A percentile compares a stretch with the other conserved stretches of the same genome.
Evolutionary conservation across 2,888 invertebrate genomes (phyloP).

Genomic region (Melanophora roralis): DNA sequence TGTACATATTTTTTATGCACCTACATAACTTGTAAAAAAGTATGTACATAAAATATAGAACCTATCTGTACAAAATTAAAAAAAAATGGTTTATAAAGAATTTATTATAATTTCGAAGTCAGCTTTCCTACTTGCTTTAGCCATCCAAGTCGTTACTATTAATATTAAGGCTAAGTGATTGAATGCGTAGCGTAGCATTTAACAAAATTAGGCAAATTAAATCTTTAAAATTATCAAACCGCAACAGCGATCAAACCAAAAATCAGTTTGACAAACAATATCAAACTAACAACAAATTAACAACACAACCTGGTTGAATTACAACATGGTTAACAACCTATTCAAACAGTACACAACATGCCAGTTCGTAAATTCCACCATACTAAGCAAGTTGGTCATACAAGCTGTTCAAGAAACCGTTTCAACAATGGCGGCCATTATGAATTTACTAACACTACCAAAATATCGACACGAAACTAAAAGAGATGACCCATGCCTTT

Average conservation of each 20-base stretch:
- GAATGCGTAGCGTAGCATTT: too few relatives aligned
- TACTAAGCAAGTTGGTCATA: constrained; percentile 21
- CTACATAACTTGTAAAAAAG: too few relatives aligned
- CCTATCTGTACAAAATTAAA: too few relatives aligned
- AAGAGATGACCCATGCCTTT: constrained; percentile 13
- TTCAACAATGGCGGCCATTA: constrained; percentile 65
- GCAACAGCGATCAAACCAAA: constrained; percentile 4
- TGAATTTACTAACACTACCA: constrained; percentile 62
- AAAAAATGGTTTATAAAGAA: too few relatives aligned
- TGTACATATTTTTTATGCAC: too few relatives aligned
- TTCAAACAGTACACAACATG: constrained; percentile 19
- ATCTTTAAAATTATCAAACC: constrained; percentile 47
- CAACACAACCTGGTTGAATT: neutral
- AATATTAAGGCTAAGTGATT: too few relatives aligned
- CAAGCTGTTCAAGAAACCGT: constrained; percentile 58
- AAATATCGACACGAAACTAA: constrained; percentile 63
- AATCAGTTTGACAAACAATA: neutral
- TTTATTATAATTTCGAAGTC: too few relatives aligned
- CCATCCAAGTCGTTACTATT: too few relatives aligned
- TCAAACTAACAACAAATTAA: constrained; percentile 32
- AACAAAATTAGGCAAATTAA: too few relatives aligned
- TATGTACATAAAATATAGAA: too few relatives aligned
- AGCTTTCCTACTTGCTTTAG: too few relatives aligned
- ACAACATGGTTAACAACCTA: constrained; percentile 17
- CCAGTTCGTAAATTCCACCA: constrained; percentile 24